These are phyloP conservation scores for Ceyx cyanopectus DNA, from an alignment of 2,113 vertebrate species.

Conservation along the genomic window DNA sequence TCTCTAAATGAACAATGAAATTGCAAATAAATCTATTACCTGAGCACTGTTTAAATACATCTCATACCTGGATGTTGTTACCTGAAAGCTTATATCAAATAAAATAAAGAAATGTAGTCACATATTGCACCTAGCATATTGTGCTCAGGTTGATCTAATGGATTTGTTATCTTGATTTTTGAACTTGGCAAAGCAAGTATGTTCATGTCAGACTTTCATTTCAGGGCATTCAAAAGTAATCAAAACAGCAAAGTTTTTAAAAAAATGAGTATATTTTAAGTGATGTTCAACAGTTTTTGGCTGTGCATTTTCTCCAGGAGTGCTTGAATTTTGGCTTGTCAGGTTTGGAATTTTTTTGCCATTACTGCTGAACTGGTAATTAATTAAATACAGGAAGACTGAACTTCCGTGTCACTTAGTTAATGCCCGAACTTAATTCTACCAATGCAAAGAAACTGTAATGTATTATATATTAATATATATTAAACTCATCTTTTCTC, in stretches of 20 bases:
- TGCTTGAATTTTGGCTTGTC: background rate
- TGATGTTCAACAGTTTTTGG: background rate
- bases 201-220: background rate
- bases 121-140: background rate
- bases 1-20: conserved; percentile 34
- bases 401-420: background rate
- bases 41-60: background rate
- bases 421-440: background rate
- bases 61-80: background rate
- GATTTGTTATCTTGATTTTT: background rate
- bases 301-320: background rate
- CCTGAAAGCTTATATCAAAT: background rate
- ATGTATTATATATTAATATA: background rate
- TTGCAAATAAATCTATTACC: background rate
- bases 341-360: background rate
- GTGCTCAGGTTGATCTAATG: background rate
- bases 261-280: background rate
- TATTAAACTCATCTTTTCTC: background rate
- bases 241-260: background rate
- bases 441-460: background rate
- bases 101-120: background rate
- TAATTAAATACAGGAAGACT: background rate
- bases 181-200: background rate
- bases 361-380: background rate
- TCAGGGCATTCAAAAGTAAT: background rate